A percentile compares a stretch with the other conserved stretches of the same genome.
phyloP scores from a whole-genome alignment of 1,140 invertebrate genomes.

The Micrasema minimum region DNA sequence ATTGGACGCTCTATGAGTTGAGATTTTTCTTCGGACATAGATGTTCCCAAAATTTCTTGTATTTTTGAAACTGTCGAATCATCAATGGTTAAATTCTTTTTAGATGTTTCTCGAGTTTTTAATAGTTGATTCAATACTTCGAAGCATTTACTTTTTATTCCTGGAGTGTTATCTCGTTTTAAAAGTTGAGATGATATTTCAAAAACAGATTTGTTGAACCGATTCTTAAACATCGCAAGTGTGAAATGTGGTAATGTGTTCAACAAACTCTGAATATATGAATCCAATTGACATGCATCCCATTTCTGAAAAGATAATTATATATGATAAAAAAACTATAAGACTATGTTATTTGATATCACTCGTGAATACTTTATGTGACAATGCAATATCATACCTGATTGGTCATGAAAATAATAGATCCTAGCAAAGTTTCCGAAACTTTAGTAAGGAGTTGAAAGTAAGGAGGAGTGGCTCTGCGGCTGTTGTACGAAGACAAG shows the following conservation, averaged over 20 bases:
- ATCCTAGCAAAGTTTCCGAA: conserved; percentile 2
- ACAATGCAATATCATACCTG: conserved; percentile 12
- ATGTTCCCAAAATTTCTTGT: conserved; percentile 9
- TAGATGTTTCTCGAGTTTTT: not conserved
- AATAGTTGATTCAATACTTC: conserved; percentile 9
- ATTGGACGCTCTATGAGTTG: conserved; percentile 5
- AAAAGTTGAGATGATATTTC: conserved; percentile 1
- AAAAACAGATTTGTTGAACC: not conserved
- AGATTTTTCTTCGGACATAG: not conserved
- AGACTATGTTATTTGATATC: too few species aligned
- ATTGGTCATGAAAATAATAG: not conserved
- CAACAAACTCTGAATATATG: not conserved
- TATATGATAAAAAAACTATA: not conserved
- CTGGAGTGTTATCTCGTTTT: conserved; percentile 10
- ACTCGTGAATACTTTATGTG: too few species aligned
- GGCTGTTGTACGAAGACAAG: conserved; percentile 21
- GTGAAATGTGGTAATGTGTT: conserved; percentile 4
- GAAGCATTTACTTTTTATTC: not conserved
- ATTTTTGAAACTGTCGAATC: conserved; percentile 9
- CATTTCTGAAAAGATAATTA: conserved; percentile 8
- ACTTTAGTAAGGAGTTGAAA: conserved; percentile 13
- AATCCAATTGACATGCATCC: conserved; percentile 7
- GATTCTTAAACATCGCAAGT: conserved; percentile 10
- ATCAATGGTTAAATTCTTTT: conserved; percentile 8
- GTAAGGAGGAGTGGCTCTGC: conserved; percentile 14